phyloP scores from a whole-genome alignment of 2,113 vertebrate species.

The Entomyzon cyanotis region DNA sequence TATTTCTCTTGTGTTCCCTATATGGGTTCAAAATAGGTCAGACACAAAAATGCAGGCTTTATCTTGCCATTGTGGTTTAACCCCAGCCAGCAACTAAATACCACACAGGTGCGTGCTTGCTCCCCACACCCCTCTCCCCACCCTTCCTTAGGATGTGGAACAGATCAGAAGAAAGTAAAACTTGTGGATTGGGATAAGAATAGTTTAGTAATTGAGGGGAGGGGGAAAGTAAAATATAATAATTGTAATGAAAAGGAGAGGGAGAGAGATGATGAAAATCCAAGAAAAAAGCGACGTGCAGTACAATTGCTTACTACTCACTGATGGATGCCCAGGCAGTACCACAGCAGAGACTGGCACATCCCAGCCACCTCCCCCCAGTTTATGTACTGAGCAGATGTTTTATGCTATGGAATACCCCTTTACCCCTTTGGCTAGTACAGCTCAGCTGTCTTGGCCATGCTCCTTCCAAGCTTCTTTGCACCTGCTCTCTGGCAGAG shows the following conservation, averaged over 20 bases:
- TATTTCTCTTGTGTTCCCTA: not conserved
- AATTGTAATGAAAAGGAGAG: not conserved
- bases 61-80: not conserved
- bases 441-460: not conserved
- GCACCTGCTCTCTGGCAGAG: not conserved
- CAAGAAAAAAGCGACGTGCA: not conserved
- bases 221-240: rapidly evolving
- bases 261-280: not conserved
- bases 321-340: not conserved
- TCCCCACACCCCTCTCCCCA: not conserved
- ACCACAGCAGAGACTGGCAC: not conserved
- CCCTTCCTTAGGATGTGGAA: not conserved
- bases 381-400: not conserved
- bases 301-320: not conserved
- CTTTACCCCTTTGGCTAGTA: not conserved
- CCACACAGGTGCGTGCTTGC: not conserved
- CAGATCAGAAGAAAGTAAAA: not conserved
- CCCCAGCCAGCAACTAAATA: not conserved
- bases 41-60: not conserved
- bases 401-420: not conserved
- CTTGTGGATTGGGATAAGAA: rapidly evolving
- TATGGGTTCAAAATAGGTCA: not conserved
- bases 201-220: not conserved
- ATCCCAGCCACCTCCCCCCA: not conserved
- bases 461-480: not conserved